Evolutionary conservation across 2,888 invertebrate species (phyloP), one percentile per base, ranked within the genome.

Genomic region (Apotomis capreana): DNA sequence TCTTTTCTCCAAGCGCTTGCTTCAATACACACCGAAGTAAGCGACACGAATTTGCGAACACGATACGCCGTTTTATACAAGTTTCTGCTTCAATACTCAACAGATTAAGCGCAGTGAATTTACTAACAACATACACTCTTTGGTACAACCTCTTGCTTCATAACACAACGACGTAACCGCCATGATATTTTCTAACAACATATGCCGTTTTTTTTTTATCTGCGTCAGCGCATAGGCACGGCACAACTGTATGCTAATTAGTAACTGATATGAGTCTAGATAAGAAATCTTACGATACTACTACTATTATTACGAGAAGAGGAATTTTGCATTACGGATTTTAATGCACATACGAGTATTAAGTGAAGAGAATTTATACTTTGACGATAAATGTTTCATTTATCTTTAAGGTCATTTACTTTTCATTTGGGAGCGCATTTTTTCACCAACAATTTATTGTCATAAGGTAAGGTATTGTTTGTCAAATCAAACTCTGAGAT

Each of bases 261-360:
- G 71, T 36, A 71, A 67, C 71, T 60, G 71, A 61, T 71, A 61
- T 26, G 57, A 37, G 12, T 51, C n/a, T 9, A 51, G 67, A 71
- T 70, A 71, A 71, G 44, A 12, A 10, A 49, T 54, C 52, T 54
- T 58, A 55, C 13, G 58, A 57, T 36, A 54, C 5, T 55, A 54
- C 5, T 55, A 62, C 12, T 61, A 44, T 40, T 54, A 54, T 10
- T 6, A 40, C 6, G 40, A 40, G 6, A 3, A 6, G 6, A 0
- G 40, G 40, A 40, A 26, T 26, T 26, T 26, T 26, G 26, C 26
- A 26, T 26, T 26, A 26, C 26, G 26, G 26, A 26, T 26, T 26
- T 26, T 26, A 26, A 26, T 26, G 26, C 26, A 26, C 26, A 26
- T 26, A 26, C 26, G 26, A 26, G n/a, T n/a, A n/a, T n/a, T n/a